phyloP scores from a whole-genome alignment of 2,888 invertebrate genomes.

The Cataglyphis cursor region DNA sequence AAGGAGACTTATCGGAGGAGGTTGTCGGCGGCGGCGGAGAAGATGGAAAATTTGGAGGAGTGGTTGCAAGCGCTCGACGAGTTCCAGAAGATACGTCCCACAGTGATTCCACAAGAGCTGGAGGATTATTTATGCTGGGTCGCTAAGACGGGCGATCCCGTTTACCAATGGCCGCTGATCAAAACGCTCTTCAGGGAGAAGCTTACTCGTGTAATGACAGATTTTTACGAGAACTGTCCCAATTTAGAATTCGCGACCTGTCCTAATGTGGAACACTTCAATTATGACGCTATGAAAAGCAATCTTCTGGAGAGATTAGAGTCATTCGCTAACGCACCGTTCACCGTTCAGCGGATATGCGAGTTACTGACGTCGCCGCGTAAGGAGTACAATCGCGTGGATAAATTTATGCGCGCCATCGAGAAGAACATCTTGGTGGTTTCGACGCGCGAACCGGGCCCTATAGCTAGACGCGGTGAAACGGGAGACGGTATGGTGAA shows the following conservation, averaged over 20 bases:
- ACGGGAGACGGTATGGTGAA: constrained; percentile 86
- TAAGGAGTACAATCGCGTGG: constrained; percentile 97
- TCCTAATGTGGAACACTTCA: constrained; percentile 96
- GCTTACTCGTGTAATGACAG: constrained; percentile 94
- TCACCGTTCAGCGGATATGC: constrained; percentile 98
- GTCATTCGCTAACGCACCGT: constrained; percentile 95
- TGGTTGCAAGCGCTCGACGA: constrained; percentile 94
- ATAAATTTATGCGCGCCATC: constrained; percentile 98
- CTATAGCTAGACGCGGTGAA: constrained; percentile 82
- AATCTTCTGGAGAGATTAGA: constrained; percentile 94
- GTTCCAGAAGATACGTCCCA: constrained; percentile 92
- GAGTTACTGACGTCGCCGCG: constrained; percentile 96
- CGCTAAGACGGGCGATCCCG: constrained; percentile 97
- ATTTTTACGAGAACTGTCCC: constrained; percentile 94
- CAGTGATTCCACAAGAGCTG: constrained; percentile 95
- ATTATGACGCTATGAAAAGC: constrained; percentile 95
- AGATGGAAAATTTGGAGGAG: constrained; percentile 95
- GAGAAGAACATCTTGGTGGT: constrained; percentile 98
- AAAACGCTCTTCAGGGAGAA: constrained; percentile 96
- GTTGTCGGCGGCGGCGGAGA: constrained; percentile 60
- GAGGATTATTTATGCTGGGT: constrained; percentile 96
- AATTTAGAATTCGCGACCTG: constrained; percentile 93
- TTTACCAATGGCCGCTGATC: constrained; percentile 96
- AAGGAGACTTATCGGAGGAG: constrained; percentile 16
- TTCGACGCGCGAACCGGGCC: constrained; percentile 88